A percentile compares a stretch with the other conserved stretches of the same genome.
phyloP scores from a whole-genome alignment of 53 echinoderm and acorn worm species.

The Temnopleurus reevesii region DNA sequence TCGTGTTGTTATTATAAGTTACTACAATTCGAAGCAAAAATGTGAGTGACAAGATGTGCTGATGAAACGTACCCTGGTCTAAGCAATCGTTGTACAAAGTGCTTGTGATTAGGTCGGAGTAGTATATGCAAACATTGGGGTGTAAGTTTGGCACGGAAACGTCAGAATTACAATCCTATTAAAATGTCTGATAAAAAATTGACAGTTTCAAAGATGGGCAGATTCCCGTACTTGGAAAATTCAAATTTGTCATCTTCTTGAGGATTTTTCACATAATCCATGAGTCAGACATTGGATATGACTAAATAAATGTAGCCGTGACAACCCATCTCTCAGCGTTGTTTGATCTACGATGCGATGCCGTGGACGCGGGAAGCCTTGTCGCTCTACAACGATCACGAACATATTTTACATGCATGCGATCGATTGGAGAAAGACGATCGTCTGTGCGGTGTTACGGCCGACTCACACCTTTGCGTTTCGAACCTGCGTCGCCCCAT shows the following conservation, averaged over 20 bases:
- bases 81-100: no score
- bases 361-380: conserved; percentile 1
- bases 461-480: no score
- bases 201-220: background rate
- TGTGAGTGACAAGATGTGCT: no score
- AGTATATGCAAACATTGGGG: no score
- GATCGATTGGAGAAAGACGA: background rate
- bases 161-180: no score
- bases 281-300: conserved; percentile 3
- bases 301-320: conserved; percentile 34
- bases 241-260: background rate
- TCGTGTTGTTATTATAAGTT: no score
- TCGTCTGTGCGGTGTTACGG: background rate
- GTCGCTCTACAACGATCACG: conserved; percentile 10
- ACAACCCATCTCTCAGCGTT: conserved; percentile 32
- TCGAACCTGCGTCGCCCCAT: no score
- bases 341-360: conserved; percentile 35
- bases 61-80: no score
- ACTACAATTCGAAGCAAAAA: no score
- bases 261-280: conserved; percentile 7
- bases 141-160: no score
- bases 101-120: no score
- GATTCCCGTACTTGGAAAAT: background rate
- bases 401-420: conserved; percentile 13
- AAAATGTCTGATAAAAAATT: no score